Evolutionary conservation across 2,888 invertebrate genomes (phyloP).

Genomic region (Sinelater perroti): DNA sequence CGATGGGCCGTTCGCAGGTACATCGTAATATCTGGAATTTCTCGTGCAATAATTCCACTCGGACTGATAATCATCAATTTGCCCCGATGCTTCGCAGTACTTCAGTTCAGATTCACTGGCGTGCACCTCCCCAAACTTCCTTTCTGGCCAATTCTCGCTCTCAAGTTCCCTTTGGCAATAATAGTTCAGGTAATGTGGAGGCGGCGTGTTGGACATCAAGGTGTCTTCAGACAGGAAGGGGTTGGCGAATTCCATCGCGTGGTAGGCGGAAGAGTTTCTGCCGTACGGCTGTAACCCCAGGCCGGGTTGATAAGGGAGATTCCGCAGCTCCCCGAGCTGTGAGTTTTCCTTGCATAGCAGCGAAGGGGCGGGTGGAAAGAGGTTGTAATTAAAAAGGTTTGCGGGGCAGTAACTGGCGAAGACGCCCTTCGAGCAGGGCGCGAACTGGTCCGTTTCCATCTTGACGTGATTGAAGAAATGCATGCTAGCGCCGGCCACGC

Average conservation of each 20-base stretch:
- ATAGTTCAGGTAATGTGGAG: conserved; percentile 13
- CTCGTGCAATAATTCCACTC: conserved; percentile 1
- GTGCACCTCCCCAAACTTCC: conserved; percentile 3
- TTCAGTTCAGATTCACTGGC: conserved; percentile 6
- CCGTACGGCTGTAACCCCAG: background rate
- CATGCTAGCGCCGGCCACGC: conserved; percentile 37
- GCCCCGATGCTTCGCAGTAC: conserved; percentile 5
- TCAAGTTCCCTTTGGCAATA: conserved; percentile 7
- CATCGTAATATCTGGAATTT: background rate
- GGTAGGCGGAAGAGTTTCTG: conserved; percentile 5
- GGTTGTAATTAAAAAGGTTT: conserved; percentile 29
- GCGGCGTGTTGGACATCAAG: background rate
- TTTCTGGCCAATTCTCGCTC: conserved; percentile 1
- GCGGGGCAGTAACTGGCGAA: conserved; percentile 26
- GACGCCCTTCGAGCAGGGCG: conserved; percentile 32
- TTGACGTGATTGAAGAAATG: conserved; percentile 45
- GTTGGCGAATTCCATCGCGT: background rate
- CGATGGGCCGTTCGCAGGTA: background rate
- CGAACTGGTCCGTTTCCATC: conserved; percentile 44
- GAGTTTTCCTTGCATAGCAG: conserved; percentile 21
- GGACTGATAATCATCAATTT: background rate
- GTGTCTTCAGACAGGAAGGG: background rate
- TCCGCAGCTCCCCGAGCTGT: conserved; percentile 4
- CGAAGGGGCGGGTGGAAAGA: conserved; percentile 26
- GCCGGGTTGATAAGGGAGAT: conserved; percentile 18